Evolutionary conservation across 2,888 invertebrate species (phyloP).

Genomic region (Perdita meconis): DNA sequence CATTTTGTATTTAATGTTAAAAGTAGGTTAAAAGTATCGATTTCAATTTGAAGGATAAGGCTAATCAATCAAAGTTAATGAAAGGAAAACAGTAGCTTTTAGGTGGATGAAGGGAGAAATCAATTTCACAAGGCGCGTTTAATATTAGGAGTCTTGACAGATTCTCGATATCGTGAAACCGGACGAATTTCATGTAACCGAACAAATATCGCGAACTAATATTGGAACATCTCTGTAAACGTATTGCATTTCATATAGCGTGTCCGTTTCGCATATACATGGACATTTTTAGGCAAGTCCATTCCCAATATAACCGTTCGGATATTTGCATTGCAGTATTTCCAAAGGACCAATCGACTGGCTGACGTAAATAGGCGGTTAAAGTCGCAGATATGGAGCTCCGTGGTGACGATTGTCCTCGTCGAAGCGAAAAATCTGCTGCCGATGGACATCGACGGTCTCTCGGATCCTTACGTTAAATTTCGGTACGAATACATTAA

Average conservation of each 20-base stretch:
- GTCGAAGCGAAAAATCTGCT: conserved; percentile 97
- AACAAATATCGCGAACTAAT: neutral
- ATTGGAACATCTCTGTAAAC: neutral
- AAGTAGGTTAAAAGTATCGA: too few species aligned
- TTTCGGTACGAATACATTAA: conserved; percentile 94
- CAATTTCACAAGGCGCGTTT: too few species aligned
- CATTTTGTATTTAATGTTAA: neutral
- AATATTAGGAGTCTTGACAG: neutral
- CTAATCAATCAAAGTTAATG: too few species aligned
- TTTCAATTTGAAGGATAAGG: too few species aligned
- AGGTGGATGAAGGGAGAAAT: too few species aligned
- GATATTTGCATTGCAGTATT: conserved; percentile 87
- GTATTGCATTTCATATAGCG: neutral
- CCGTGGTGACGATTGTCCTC: conserved; percentile 98
- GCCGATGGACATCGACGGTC: conserved; percentile 94
- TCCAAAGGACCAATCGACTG: conserved; percentile 90
- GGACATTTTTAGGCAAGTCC: neutral
- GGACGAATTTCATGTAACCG: neutral
- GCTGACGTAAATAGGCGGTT: conserved; percentile 93
- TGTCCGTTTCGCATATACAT: neutral
- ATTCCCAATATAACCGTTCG: conserved; percentile 13
- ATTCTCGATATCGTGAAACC: neutral
- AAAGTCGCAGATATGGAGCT: conserved; percentile 98
- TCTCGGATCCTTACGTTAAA: conserved; percentile 97
- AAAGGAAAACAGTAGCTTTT: too few species aligned